phyloP scores from a whole-genome alignment of 2,113 vertebrate species.

The Peromyscus maniculatus region DNA sequence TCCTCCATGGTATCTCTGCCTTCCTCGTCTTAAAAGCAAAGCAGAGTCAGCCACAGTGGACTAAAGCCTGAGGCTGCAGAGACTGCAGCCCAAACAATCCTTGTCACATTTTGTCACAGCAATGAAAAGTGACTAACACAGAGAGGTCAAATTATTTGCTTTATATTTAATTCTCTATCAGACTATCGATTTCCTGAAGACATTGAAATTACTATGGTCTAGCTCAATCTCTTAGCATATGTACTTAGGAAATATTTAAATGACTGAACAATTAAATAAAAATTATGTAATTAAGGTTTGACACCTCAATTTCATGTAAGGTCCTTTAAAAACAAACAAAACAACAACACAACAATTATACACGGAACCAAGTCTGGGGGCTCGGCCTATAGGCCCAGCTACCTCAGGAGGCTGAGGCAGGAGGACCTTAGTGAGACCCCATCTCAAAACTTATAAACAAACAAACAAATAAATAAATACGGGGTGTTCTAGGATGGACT shows the following conservation, averaged over 20 bases:
- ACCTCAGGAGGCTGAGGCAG: background rate
- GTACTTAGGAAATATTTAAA: conserved; percentile 44
- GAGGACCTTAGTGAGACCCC: background rate
- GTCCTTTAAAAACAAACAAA: background rate
- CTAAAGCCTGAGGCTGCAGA: background rate
- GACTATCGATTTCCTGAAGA: background rate
- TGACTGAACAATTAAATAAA: background rate
- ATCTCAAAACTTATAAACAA: background rate
- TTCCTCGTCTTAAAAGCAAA: background rate
- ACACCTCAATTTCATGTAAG: background rate
- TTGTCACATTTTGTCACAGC: background rate
- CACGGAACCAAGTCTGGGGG: background rate
- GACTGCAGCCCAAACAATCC: background rate
- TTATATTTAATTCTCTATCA: background rate
- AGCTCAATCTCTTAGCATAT: background rate
- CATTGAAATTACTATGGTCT: background rate
- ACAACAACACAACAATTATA: background rate
- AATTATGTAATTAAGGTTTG: conserved; percentile 8
- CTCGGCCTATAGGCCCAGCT: background rate
- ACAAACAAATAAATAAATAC: background rate
- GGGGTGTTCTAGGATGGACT: background rate
- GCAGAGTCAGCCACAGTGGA: too few relatives aligned
- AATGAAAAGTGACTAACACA: background rate
- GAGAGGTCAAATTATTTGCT: conserved; percentile 15
- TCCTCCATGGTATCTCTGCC: background rate